Evolutionary conservation across 2,888 invertebrate genomes (phyloP).

Genomic region (Metacarcinus magister): DNA sequence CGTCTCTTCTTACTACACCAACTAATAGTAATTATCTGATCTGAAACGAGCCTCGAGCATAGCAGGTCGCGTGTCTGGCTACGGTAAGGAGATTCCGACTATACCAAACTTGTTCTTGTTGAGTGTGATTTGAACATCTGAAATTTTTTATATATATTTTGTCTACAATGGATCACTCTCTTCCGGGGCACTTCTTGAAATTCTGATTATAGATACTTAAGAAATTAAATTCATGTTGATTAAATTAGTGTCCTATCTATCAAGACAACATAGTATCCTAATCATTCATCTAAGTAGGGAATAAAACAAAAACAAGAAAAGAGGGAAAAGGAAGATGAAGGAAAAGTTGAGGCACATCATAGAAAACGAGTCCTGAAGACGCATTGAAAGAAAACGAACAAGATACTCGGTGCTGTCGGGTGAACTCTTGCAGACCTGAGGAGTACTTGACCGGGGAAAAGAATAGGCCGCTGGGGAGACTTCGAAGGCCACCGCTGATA

Average conservation of each 20-base stretch:
- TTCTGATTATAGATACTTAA: background rate
- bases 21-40: conserved; percentile 13
- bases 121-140: background rate
- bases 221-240: background rate
- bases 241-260: background rate
- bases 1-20: background rate
- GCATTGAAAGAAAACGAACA: background rate
- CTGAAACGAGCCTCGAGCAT: background rate
- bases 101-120: background rate
- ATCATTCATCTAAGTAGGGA: background rate
- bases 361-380: background rate
- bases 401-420: background rate
- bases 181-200: background rate
- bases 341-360: background rate
- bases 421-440: background rate
- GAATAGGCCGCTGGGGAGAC: background rate
- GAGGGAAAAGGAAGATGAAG: background rate
- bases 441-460: conserved; percentile 42
- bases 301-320: background rate
- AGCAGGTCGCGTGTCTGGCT: background rate
- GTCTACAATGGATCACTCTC: no score
- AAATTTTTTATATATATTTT: background rate
- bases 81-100: background rate
- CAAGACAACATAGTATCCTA: background rate
- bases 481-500: conserved; percentile 32